These are phyloP conservation scores for Gila robusta DNA, from an alignment of 2,797 vertebrate genomes.

Conservation along the genomic window DNA sequence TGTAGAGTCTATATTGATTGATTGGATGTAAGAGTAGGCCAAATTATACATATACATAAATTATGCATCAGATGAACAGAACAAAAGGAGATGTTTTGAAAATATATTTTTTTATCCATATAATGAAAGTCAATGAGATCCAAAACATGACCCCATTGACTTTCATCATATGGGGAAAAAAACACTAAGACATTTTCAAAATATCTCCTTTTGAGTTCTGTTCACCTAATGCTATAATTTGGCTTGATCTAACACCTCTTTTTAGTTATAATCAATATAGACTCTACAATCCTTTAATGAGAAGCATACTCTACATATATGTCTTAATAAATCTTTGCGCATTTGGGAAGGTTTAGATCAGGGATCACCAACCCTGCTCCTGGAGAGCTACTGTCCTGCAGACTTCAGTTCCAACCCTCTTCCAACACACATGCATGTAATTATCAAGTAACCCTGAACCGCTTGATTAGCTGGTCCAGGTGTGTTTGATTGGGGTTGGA, in stretches of 20 bases:
- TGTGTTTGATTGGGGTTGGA: no score
- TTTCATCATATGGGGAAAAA: not conserved
- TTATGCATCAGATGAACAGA: not conserved
- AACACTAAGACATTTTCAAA: not conserved
- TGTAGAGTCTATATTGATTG: not conserved
- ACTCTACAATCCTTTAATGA: not conserved
- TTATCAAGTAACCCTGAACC: no score
- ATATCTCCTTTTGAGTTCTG: not conserved
- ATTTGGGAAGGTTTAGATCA: constrained; percentile 8
- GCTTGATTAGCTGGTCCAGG: no score
- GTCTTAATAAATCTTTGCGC: constrained; percentile 2
- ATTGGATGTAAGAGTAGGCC: not conserved
- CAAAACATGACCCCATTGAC: not conserved
- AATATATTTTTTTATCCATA: not conserved
- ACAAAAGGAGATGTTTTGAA: not conserved
- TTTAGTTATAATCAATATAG: not conserved
- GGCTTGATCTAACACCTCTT: not conserved
- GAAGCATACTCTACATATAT: not conserved
- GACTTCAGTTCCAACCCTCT: no score
- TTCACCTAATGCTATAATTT: not conserved
- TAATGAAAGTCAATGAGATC: not conserved
- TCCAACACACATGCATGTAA: no score
- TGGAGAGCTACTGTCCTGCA: no score
- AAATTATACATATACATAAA: not conserved
- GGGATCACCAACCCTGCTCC: no score